These are phyloP conservation scores for Adelphocoris suturalis DNA, from an alignment of 2,888 invertebrate species.

Conservation along the genomic window DNA sequence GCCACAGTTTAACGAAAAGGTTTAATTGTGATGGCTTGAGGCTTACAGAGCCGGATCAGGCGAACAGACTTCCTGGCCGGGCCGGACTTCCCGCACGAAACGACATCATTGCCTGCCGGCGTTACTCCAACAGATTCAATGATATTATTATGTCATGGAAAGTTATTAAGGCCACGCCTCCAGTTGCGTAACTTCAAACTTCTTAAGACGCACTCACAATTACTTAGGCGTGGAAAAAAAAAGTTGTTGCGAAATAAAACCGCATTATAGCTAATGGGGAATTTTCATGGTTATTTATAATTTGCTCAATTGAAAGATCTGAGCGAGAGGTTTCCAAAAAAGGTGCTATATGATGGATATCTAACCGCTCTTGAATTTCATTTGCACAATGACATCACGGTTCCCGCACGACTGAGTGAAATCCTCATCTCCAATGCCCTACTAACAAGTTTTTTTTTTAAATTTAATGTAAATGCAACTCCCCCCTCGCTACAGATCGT, in stretches of 20 bases:
- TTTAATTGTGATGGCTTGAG: background rate
- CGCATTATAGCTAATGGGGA: too few relatives aligned
- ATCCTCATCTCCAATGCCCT: too few relatives aligned
- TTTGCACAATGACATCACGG: too few relatives aligned
- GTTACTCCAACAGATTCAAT: conserved; percentile 29
- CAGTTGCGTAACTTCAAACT: background rate
- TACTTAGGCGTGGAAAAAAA: background rate
- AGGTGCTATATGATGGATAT: too few relatives aligned
- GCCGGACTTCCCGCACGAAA: conserved; percentile 5
- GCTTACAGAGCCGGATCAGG: background rate
- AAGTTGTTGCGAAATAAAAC: background rate
- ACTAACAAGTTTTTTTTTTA: too few relatives aligned
- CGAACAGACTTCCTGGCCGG: conserved; percentile 5
- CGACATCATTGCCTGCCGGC: background rate
- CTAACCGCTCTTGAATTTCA: too few relatives aligned
- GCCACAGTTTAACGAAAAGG: background rate
- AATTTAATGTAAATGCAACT: too few relatives aligned
- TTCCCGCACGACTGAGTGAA: too few relatives aligned
- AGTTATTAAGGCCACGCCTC: background rate
- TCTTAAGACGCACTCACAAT: background rate
- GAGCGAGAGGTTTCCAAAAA: too few relatives aligned
- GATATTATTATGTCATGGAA: conserved; percentile 38
- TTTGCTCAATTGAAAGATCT: too few relatives aligned
- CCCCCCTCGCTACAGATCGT: too few relatives aligned
- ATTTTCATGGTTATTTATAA: too few relatives aligned